A percentile compares a stretch with the other conserved stretches of the same genome.
Conservation (phyloP, 37 sponge, comb jelly and placozoan species). For the Mnemiopsis leidyi region DNA sequence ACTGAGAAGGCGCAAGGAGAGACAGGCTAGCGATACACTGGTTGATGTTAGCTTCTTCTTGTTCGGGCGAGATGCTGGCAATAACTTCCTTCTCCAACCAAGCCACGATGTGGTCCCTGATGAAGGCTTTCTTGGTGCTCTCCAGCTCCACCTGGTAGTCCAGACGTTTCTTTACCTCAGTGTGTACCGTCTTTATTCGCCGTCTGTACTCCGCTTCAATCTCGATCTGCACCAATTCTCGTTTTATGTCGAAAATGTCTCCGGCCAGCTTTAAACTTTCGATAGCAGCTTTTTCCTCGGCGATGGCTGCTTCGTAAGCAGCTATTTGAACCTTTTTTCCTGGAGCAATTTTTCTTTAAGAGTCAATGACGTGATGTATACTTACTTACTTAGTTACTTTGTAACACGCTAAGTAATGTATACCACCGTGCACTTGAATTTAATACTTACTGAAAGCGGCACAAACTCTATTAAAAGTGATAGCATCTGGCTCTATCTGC, state of each 20-base stretch:
- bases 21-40: constrained; percentile 63
- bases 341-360: no score
- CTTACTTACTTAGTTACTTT: no score
- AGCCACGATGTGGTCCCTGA: constrained; percentile 46
- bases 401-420: no score
- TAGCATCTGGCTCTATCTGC: not conserved
- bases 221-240: constrained; percentile 40
- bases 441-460: no score
- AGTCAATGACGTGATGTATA: no score
- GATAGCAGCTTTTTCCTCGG: constrained; percentile 37
- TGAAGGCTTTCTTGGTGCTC: constrained; percentile 63
- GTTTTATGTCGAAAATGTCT: constrained; percentile 63
- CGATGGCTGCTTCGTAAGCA: constrained; percentile 44
- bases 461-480: not conserved
- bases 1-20: constrained; percentile 13
- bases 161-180: constrained; percentile 54
- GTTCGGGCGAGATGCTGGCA: constrained; percentile 46
- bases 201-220: constrained; percentile 58
- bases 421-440: no score
- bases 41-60: constrained; percentile 61
- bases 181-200: not conserved
- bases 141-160: constrained; percentile 64
- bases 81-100: constrained; percentile 62
- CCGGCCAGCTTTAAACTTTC: not conserved
- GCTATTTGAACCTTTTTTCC: constrained; percentile 40